phyloP scores from a whole-genome alignment of 2,888 invertebrate genomes.

The Abrostola triplasia region DNA sequence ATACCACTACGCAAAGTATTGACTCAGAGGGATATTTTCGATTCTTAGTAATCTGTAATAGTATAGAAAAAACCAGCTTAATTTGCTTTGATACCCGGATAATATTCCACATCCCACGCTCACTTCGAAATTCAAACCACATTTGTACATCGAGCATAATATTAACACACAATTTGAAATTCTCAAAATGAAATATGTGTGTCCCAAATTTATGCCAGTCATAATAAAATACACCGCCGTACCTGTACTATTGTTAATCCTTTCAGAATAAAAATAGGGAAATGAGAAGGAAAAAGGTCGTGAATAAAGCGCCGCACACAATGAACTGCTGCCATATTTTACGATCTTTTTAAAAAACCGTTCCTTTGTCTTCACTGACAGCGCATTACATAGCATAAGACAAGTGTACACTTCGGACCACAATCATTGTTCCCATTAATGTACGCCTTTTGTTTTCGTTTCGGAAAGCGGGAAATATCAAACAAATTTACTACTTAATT shows the following conservation, averaged over 20 bases:
- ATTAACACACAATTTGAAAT: conserved; percentile 7
- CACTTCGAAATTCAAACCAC: not conserved
- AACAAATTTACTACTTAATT: conserved; percentile 44
- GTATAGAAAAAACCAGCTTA: not conserved
- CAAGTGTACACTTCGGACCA: conserved; percentile 78
- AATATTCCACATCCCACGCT: conserved; percentile 3
- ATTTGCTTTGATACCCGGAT: not conserved
- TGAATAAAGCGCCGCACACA: conserved; percentile 77
- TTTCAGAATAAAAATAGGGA: conserved; percentile 83
- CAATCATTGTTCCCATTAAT: conserved; percentile 73
- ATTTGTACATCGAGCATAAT: conserved; percentile 5
- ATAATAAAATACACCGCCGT: conserved; percentile 66
- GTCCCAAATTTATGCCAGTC: conserved; percentile 67
- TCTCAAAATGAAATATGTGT: conserved; percentile 47
- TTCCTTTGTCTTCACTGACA: conserved; percentile 81
- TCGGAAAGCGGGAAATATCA: conserved; percentile 53
- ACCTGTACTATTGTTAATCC: conserved; percentile 85
- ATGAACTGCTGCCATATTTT: conserved; percentile 81
- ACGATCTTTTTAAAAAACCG: conserved; percentile 74
- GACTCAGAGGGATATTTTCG: not conserved
- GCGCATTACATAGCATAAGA: conserved; percentile 82
- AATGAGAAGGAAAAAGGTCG: conserved; percentile 81
- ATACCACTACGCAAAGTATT: too few species aligned
- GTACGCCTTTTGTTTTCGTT: conserved; percentile 66
- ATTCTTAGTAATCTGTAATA: conserved; percentile 2